Conservation (phyloP, 1,140 invertebrate genomes). For the Akabosia matsudoensis region DNA sequence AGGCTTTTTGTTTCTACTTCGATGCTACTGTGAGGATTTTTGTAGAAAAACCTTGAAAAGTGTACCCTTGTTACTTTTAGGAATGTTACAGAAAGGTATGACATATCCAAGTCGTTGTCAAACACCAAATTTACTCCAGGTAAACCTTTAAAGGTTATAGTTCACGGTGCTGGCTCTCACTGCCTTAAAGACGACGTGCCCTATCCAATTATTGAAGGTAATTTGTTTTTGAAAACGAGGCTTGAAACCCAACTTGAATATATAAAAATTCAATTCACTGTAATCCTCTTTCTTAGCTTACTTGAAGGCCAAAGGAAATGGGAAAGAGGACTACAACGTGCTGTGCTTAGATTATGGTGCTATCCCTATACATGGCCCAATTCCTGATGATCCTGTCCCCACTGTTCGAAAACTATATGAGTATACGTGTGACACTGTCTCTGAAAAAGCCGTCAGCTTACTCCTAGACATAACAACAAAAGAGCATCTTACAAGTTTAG, state of each 20-base stretch:
- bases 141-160: background rate
- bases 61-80: too few species aligned
- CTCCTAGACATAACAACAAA: background rate
- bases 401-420: background rate
- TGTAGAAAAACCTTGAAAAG: too few species aligned
- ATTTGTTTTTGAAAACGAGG: background rate
- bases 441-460: background rate
- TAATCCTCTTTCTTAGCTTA: background rate
- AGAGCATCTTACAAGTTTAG: background rate
- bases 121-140: background rate
- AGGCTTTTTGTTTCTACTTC: too few species aligned
- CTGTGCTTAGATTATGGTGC: conserved; percentile 7
- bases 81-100: background rate
- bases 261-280: background rate
- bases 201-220: background rate
- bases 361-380: background rate
- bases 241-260: background rate
- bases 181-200: background rate
- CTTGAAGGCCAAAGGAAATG: background rate
- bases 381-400: background rate
- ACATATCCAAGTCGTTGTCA: background rate
- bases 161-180: background rate
- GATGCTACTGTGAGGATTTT: too few species aligned
- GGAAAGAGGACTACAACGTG: background rate
- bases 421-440: background rate